phyloP scores from a whole-genome alignment of 2,113 vertebrate species.

The Arizona elegans region DNA sequence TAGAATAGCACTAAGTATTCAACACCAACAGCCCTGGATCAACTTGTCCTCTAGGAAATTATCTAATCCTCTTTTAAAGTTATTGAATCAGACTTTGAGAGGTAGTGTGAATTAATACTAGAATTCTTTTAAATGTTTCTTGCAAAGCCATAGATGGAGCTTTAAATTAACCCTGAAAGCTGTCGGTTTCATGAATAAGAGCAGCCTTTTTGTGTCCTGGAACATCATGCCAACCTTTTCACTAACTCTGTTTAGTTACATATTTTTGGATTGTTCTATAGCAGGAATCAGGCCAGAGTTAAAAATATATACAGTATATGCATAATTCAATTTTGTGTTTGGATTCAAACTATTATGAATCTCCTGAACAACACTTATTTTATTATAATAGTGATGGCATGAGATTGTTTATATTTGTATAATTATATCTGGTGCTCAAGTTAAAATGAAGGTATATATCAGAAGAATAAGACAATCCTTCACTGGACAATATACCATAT shows the following conservation, averaged over 20 bases:
- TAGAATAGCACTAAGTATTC: neutral
- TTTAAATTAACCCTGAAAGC: neutral
- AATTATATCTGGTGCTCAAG: constrained; percentile 36
- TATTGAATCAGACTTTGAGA: neutral
- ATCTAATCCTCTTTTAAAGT: neutral
- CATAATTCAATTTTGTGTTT: neutral
- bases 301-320: neutral
- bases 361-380: neutral
- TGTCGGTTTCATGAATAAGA: neutral
- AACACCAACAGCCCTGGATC: neutral
- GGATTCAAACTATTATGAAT: neutral
- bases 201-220: neutral
- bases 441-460: constrained; percentile 40
- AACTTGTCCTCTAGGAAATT: neutral
- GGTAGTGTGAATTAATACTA: neutral
- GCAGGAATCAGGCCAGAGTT: neutral
- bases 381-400: neutral
- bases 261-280: neutral
- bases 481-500: constrained; percentile 72
- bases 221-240: neutral
- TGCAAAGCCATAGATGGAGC: neutral
- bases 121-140: neutral
- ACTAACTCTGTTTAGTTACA: neutral
- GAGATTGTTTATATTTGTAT: constrained; percentile 24
- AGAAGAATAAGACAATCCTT: constrained; percentile 58